A percentile compares a stretch with the other conserved stretches of the same genome.
Conservation (phyloP, 2,888 invertebrate genomes). For the Chelonus formosanus region DNA sequence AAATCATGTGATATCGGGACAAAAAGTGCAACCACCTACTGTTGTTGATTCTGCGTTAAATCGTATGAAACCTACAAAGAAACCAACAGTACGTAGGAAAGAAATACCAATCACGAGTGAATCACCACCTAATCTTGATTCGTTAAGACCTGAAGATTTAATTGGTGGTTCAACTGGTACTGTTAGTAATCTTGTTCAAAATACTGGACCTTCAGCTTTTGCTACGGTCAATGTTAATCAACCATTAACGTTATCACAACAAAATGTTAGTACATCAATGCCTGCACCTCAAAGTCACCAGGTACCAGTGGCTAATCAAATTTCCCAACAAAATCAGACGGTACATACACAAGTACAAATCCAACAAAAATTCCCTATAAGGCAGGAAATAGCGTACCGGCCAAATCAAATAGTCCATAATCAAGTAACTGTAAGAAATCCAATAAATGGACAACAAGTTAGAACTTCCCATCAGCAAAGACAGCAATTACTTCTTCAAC, state of each 20-base stretch:
- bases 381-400: slow-evolving; percentile 58
- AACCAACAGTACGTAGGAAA: slow-evolving; percentile 62
- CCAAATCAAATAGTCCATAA: slow-evolving; percentile 50
- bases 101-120: slow-evolving; percentile 52
- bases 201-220: slow-evolving; percentile 58
- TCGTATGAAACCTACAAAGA: slow-evolving; percentile 60
- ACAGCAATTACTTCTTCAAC: slow-evolving; percentile 44
- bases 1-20: slow-evolving; percentile 52
- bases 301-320: slow-evolving; percentile 33
- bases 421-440: slow-evolving; percentile 56
- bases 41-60: slow-evolving; percentile 54
- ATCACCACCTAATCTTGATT: slow-evolving; percentile 60
- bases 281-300: slow-evolving; percentile 45
- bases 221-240: slow-evolving; percentile 52
- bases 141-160: slow-evolving; percentile 59
- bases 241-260: slow-evolving; percentile 53
- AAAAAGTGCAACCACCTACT: slow-evolving; percentile 61
- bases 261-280: slow-evolving; percentile 38
- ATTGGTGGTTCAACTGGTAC: slow-evolving; percentile 48
- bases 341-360: slow-evolving; percentile 61
- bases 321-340: slow-evolving; percentile 39
- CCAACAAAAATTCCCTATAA: slow-evolving; percentile 59
- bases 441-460: slow-evolving; percentile 60
- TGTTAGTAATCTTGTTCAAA: slow-evolving; percentile 46
- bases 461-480: slow-evolving; percentile 52